phyloP scores from a whole-genome alignment of 2,113 vertebrate species.

The Equus przewalskii region DNA sequence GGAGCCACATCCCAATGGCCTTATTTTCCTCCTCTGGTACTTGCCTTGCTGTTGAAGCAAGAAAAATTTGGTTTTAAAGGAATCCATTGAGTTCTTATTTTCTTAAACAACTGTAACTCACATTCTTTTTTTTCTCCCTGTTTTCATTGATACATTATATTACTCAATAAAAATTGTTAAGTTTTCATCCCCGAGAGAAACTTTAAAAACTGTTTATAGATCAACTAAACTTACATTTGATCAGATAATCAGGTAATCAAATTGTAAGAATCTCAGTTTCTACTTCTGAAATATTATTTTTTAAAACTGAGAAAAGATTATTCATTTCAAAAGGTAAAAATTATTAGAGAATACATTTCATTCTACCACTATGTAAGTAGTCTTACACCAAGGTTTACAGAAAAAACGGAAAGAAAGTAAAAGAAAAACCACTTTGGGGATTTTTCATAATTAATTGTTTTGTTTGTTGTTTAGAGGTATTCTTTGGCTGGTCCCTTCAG shows the following conservation, averaged over 20 bases:
- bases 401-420: neutral
- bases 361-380: conserved; percentile 22
- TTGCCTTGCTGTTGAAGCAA: conserved; percentile 78
- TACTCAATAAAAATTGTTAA: conserved; percentile 81
- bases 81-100: conserved; percentile 85
- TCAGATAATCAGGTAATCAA: conserved; percentile 69
- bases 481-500: neutral
- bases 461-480: conserved; percentile 42
- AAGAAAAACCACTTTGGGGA: conserved; percentile 15
- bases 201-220: conserved; percentile 70
- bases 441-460: conserved; percentile 55
- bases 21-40: conserved; percentile 3
- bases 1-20: neutral
- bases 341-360: conserved; percentile 70
- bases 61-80: conserved; percentile 85
- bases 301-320: conserved; percentile 43
- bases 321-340: conserved; percentile 69
- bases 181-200: conserved; percentile 75
- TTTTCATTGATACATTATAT: conserved; percentile 84
- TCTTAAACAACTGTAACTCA: conserved; percentile 82
- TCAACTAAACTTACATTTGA: conserved; percentile 24
- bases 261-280: conserved; percentile 65
- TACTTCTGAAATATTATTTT: conserved; percentile 51
- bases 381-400: conserved; percentile 48
- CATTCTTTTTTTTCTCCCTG: conserved; percentile 61